These are phyloP conservation scores for Heterotilapia buettikoferi DNA, from an alignment of 2,113 vertebrate species.

Conservation along the genomic window DNA sequence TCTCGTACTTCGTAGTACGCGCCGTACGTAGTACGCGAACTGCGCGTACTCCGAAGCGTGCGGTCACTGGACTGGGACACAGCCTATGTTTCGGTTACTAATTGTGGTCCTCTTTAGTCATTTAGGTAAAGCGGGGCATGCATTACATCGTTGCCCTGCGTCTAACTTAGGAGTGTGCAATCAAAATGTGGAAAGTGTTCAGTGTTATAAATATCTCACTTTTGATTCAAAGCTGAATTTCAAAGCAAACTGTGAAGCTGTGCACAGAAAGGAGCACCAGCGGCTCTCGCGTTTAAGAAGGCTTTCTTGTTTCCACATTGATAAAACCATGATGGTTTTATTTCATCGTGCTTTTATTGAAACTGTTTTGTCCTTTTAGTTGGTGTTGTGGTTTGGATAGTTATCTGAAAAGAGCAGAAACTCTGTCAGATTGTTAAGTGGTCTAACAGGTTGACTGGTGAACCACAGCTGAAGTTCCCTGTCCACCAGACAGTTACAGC, in stretches of 20 bases:
- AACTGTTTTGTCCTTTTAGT: not conserved
- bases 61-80: too few species aligned
- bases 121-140: not conserved
- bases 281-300: not conserved
- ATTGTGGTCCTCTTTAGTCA: rapidly evolving
- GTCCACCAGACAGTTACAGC: rapidly evolving
- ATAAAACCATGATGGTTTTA: not conserved
- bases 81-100: rapidly evolving
- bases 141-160: not conserved
- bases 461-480: not conserved
- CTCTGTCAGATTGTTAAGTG: not conserved
- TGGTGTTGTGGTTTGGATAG: not conserved
- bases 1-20: too few species aligned
- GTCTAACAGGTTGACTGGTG: not conserved
- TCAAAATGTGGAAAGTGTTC: not conserved
- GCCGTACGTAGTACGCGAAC: too few species aligned
- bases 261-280: not conserved
- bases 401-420: not conserved
- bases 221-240: not conserved
- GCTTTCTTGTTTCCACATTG: not conserved
- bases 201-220: rapidly evolving
- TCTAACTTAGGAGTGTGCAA: not conserved
- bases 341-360: not conserved
- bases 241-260: not conserved
- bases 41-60: too few species aligned